Evolutionary conservation across 2,113 vertebrate genomes (phyloP).

Genomic region (Butorides virescens): DNA sequence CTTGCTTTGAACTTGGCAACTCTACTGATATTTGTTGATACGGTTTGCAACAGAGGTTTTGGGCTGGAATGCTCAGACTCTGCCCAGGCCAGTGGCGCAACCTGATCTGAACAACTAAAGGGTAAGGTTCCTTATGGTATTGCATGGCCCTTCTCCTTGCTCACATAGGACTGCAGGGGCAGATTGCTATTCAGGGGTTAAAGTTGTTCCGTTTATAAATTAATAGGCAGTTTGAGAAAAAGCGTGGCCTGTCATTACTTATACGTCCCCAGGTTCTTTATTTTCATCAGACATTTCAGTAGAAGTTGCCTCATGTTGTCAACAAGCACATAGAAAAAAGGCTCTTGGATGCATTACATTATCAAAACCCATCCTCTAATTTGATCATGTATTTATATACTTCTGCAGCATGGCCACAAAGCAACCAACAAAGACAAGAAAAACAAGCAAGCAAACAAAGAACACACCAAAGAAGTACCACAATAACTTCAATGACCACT

Average conservation of each 20-base stretch:
- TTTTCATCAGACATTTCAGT: background rate
- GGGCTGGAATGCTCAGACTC: background rate
- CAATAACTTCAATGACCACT: background rate
- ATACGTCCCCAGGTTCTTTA: background rate
- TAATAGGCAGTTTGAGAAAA: background rate
- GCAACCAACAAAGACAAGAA: background rate
- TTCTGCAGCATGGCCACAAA: background rate
- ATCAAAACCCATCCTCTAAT: background rate
- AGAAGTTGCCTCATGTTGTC: background rate
- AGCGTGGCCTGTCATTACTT: background rate
- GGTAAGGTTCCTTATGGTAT: background rate
- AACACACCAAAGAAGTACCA: background rate
- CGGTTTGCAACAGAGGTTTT: background rate
- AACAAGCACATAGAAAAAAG: background rate
- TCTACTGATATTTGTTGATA: background rate
- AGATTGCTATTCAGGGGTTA: background rate
- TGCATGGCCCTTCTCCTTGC: background rate
- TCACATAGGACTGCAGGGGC: background rate
- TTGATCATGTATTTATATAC: background rate
- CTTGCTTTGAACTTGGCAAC: background rate
- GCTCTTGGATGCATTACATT: background rate
- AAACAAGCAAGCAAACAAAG: background rate
- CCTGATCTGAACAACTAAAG: background rate
- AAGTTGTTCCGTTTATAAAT: background rate
- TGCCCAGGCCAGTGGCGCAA: background rate